phyloP scores from a whole-genome alignment of 2,888 invertebrate species.

The Thyatira batis region DNA sequence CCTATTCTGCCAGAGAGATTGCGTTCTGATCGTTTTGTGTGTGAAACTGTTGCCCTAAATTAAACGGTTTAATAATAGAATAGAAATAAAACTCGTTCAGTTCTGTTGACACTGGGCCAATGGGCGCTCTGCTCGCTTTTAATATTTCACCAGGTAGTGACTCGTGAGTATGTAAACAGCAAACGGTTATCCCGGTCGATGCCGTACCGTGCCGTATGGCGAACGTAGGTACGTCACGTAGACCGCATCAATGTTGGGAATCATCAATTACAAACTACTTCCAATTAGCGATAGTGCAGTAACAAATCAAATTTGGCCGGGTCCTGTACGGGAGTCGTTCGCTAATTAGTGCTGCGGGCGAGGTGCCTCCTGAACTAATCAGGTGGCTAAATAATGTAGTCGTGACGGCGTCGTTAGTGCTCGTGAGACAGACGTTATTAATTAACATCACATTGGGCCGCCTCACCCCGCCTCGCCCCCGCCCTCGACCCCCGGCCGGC shows the following conservation, averaged over 20 bases:
- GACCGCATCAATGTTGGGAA: slow-evolving; percentile 51
- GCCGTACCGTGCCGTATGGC: background rate
- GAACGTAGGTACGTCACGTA: slow-evolving; percentile 28
- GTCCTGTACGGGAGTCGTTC: slow-evolving; percentile 58
- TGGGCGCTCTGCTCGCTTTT: slow-evolving; percentile 47
- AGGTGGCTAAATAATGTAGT: slow-evolving; percentile 81
- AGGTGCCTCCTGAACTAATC: slow-evolving; percentile 74
- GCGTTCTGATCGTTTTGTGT: slow-evolving; percentile 79
- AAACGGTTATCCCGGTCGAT: slow-evolving; percentile 19
- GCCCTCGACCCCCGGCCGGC: no score
- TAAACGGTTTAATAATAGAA: slow-evolving; percentile 80
- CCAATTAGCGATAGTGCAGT: slow-evolving; percentile 77
- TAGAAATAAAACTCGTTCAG: slow-evolving; percentile 68
- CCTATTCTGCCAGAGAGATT: slow-evolving; percentile 77
- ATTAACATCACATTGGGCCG: slow-evolving; percentile 73
- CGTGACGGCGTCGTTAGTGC: slow-evolving; percentile 78
- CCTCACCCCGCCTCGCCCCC: slow-evolving; percentile 27
- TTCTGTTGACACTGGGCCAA: slow-evolving; percentile 61
- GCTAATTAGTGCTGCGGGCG: slow-evolving; percentile 76
- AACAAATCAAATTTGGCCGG: slow-evolving; percentile 73
- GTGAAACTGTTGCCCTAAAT: slow-evolving; percentile 80
- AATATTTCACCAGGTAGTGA: slow-evolving; percentile 65
- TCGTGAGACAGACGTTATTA: slow-evolving; percentile 80
- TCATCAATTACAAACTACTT: slow-evolving; percentile 69
- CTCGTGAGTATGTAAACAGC: slow-evolving; percentile 54